Conservation (phyloP, 2,888 invertebrate genomes). For the Melipona beecheii region DNA sequence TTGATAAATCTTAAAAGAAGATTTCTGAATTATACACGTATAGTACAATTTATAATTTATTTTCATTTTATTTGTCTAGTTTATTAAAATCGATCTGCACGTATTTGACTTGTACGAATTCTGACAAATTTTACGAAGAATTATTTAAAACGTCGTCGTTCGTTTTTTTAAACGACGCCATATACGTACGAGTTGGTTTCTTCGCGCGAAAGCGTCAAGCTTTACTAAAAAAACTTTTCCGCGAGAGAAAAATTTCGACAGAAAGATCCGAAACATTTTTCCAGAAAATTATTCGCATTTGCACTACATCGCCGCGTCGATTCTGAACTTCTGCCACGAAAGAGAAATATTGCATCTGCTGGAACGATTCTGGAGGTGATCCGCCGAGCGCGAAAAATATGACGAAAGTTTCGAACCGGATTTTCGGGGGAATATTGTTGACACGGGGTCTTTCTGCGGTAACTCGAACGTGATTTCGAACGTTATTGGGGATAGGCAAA, state of each 20-base stretch:
- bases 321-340: background rate
- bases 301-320: background rate
- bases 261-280: background rate
- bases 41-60: too few species aligned
- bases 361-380: background rate
- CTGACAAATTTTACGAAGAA: too few species aligned
- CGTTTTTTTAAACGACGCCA: too few species aligned
- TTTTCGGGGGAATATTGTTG: slow-evolving; percentile 1
- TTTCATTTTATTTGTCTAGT: too few species aligned
- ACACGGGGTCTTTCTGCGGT: background rate
- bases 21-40: too few species aligned
- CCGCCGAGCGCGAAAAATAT: slow-evolving; percentile 14
- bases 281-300: background rate
- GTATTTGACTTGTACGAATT: too few species aligned
- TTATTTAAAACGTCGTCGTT: too few species aligned
- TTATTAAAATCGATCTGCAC: too few species aligned
- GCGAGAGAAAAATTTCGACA: background rate
- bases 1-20: too few species aligned
- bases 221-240: too few species aligned
- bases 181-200: too few species aligned
- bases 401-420: background rate
- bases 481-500: slow-evolving; percentile 8
- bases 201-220: too few species aligned
- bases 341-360: background rate
- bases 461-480: slow-evolving; percentile 7